Base-by-base conservation (phyloP, 2,888 invertebrate genomes). In the Yponomeuta evonymella region DNA sequence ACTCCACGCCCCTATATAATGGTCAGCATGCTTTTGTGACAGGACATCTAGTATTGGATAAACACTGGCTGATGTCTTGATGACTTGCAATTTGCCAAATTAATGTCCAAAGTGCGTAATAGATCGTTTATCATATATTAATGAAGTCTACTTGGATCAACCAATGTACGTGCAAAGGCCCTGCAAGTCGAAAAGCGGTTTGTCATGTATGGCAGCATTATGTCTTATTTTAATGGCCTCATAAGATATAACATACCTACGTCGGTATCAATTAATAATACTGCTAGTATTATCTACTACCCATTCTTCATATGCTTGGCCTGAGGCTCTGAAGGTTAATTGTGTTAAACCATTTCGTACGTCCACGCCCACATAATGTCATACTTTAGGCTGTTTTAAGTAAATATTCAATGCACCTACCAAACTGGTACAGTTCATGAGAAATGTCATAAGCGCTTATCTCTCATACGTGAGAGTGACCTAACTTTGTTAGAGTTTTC, bases 361-460 rank as follows among this genome's bases (percentile, higher is more conserved):
- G 65, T 23, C 33, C n/a, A 67, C 67, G 67, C 67, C 67, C 23
- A 67, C 67, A 11, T 67, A 67, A 67, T 67, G 48, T 58, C 51
- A 65, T 33, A 65, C 65, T 30, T 65, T 65, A 23, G 30, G n/a
- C 65, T 33, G 43, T 30, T 30, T 65, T 65, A 65, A 65, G 11
- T 29, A 65, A 30, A 65, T 33, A 65, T 65, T 23, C 33, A 65
- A 30, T 12, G 11, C 9, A 65, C 63, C 15, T 29, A 29, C 65
- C 10, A 65, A 65, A 11, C 29, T 30, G 6, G 29, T 3, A 29
- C 30, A 65, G 8, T 6, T 65, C 10, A 33, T 33, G 11, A 65
- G 6, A 12, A 58, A 4, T 58, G 15, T 58, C 2, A 58, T 12
- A 58, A 15, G 8, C 8, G 43, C 43, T 8, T 43, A 8, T 5